Evolutionary conservation across 2,113 vertebrate genomes (phyloP), one percentile per base, ranked within the genome.

Genomic region (Cephalophus harveyi): DNA sequence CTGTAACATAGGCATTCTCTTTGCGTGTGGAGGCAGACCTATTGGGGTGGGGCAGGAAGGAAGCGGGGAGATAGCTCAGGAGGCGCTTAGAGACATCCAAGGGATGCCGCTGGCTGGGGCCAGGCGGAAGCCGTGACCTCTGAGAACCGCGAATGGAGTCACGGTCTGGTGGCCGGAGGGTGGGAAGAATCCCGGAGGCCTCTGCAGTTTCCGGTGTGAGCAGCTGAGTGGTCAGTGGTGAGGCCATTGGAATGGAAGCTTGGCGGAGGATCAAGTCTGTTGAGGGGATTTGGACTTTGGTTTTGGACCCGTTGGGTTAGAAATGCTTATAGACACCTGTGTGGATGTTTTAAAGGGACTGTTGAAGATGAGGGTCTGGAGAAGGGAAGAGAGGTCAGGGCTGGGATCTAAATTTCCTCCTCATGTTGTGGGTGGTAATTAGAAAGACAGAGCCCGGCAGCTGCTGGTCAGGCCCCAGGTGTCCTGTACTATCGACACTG

Each of bases 41-140:
- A 30, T 10, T 78, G 36, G 36, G 4, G 9, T 14, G 3, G 19
- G 46, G n/a, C 19, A 16, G 8, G 28, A 57, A 57, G 25, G 21
- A 62, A 89, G 43, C 4, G 15, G 87, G 40, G 19, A 46, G 64
- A 27, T 30, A 52, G 17, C 13, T 48, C 16, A 30, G 33, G n/a
- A 48, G 55, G 2, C 21, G 13, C 8, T 28, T 16, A 19, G 6
- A 28, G 2, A 78, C 13, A 15, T 7, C 27, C 54, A 50, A 30
- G 25, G 50, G 7, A 36, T 11, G 71, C 28, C 2, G 4, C 36
- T 46, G 57, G 9, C n/a, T 5, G 50, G 60, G 12, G 5, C 0
- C 0, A 64, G 8, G 60, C 46, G 9, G n/a, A 50, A 78, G 30
- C 30, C 2, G 13, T 25, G 25, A 57, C 11, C 11, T 6, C 30